Evolutionary conservation across 2,797 vertebrate species (phyloP), one percentile per base, ranked within the genome.

Genomic region (Chiloscyllium punctatum): DNA sequence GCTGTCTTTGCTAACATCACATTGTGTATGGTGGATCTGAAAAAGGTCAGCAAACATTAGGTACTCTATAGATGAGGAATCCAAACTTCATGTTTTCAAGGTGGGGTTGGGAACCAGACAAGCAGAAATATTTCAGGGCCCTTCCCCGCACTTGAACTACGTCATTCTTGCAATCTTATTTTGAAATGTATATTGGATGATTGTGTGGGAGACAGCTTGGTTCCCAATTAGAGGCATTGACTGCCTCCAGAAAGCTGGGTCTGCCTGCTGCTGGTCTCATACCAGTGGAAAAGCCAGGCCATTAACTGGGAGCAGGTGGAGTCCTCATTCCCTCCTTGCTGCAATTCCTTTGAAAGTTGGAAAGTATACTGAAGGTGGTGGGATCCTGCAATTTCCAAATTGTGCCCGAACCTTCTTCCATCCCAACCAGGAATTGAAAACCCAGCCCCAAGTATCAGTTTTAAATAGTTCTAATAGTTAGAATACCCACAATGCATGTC

Each of bases 21-120:
- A 88, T 62, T 96, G 94, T 18, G 96, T 69, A 79, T 95, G 11
- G 18, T 62, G 8, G 66, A 96, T 96, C 98, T 98, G 96, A n/a
- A 95, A 37, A 33, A n/a, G 30, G 74, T 53, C 25, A 57, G 7
- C 88, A 62, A 91, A 84, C 27, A 48, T 84, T 48, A 84, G 82
- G 21, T 25, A 69, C 8, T 7, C 2, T 18, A 27, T 2, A 42
- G 48, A 9, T 9, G 66, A 69, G n/a, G 57, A 92, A 92, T 69
- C 18, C 62, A 62, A 11, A 11, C 9, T 25, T 42, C 3, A 33
- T 23, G 57, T 88, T 88, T 88, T 88, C 27, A 88, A 27, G 27
- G 48, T 42, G 13, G 53, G 72, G 21, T 77, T 13, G 2, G 30
- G 72, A 33, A 2, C 30, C 25, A 4, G 72, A n/a, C 30, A 33